Base-by-base conservation (phyloP, 2,113 vertebrate species). In the Zapornia atra region DNA sequence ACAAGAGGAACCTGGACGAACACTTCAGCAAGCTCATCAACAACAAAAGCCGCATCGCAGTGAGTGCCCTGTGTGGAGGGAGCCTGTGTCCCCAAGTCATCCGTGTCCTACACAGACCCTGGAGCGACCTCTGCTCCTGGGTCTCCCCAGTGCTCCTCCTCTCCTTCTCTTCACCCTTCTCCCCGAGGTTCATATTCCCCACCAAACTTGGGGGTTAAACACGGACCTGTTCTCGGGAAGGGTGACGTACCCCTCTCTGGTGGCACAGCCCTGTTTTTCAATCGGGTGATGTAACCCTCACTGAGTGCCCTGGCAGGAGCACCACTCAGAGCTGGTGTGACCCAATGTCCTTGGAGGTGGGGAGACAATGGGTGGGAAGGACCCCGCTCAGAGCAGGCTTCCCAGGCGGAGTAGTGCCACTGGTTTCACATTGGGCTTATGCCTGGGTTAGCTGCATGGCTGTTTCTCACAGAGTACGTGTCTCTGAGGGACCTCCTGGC, bases 1-100 rank as follows among this genome's bases (percentile, higher is more conserved):
- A 97, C 72, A 97, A 97, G 88, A 97, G 86, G 69, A 98, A 97
- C 72, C 92, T 98, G 92, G 98, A 98, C 6, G 98, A 98, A 59
- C 98, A 98, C 17, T 98, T 98, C 17, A 98, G 96, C 97, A 99
- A 98, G 91, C 97, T 99, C 95, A 97, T 97, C 50, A 98, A 98
- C 97, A 99, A 99, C 94, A 98, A 98, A 88, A 98, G 98, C 51
- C 98, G 99, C 56, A 98, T 99, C 9, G 92, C 97, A 4, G 98
- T 99, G 91, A 98, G 99, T 98, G 40, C 24, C 8, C 10, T 4
- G 8, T 44, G 44, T 36, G 26, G 44, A 48, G 16, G 33, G n/a
- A 59, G 46, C 26, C 38, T 6, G 4, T n/a, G 44, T 24, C 25
- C 25, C 44, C 0, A 6, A 38, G 61, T 44, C 50, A 53, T 75